Conservation (phyloP, 2,888 invertebrate genomes). For the Phanerotoma sp. region DNA sequence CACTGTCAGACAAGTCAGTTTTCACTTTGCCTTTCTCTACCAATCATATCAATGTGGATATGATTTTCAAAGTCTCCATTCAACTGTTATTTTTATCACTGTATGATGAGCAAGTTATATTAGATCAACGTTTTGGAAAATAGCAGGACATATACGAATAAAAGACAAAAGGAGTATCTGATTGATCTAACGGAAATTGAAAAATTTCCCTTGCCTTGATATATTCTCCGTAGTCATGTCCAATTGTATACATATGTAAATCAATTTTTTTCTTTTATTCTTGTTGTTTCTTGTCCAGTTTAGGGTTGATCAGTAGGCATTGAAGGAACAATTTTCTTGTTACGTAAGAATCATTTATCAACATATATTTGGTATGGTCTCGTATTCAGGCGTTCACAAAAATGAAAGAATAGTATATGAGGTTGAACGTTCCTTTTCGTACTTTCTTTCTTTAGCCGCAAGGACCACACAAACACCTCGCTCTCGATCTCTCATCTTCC, state of each 20-base stretch:
- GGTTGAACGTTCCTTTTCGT: constrained; percentile 25
- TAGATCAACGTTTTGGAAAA: not conserved
- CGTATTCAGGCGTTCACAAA: constrained; percentile 37
- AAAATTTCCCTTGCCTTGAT: constrained; percentile 32
- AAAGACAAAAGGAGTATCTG: constrained; percentile 32
- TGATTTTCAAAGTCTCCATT: too few species aligned
- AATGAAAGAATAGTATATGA: constrained; percentile 27
- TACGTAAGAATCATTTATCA: constrained; percentile 58
- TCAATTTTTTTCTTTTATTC: constrained; percentile 8
- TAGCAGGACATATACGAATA: not conserved
- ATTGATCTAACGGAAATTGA: constrained; percentile 50
- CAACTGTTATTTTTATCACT: too few species aligned
- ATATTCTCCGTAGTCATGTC: constrained; percentile 10
- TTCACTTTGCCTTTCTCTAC: not conserved
- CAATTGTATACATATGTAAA: constrained; percentile 6
- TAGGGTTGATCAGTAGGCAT: constrained; percentile 29
- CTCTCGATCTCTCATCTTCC: constrained; percentile 33
- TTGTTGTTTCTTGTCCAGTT: not conserved
- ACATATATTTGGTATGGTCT: constrained; percentile 57
- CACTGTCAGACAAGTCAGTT: not conserved
- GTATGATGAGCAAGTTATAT: not conserved
- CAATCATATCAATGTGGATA: too few species aligned
- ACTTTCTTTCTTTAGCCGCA: constrained; percentile 28
- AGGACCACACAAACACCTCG: constrained; percentile 34
- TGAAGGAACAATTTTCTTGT: constrained; percentile 40